Percentiles rank a stretch among this genome's conserved stretches.
These are phyloP conservation scores for Helicoverpa assulta DNA, from an alignment of 2,888 invertebrate species.

Conservation along the genomic window DNA sequence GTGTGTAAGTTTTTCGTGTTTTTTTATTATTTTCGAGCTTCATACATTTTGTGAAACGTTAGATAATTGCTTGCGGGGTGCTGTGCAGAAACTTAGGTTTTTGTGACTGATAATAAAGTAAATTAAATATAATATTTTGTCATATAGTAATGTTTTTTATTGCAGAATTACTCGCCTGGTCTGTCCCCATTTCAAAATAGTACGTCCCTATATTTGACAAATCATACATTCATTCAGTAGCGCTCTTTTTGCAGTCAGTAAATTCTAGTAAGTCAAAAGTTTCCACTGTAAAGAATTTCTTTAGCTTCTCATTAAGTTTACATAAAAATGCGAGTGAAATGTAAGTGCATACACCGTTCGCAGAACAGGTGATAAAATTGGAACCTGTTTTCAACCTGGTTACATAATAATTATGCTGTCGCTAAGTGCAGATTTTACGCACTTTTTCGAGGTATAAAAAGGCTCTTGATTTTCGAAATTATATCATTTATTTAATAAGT, in stretches of 20 bases:
- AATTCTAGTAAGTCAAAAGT: background rate
- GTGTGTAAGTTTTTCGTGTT: constrained; percentile 80
- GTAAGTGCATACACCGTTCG: constrained; percentile 23
- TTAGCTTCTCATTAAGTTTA: constrained; percentile 6
- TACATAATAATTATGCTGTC: constrained; percentile 59
- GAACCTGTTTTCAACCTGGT: constrained; percentile 53
- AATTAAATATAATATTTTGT: constrained; percentile 82
- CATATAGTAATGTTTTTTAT: constrained; percentile 71
- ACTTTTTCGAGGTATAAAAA: constrained; percentile 74
- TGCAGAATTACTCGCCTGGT: constrained; percentile 1
- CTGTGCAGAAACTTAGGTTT: constrained; percentile 78
- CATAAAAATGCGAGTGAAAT: constrained; percentile 8
- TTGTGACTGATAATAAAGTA: constrained; percentile 80
- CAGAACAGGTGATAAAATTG: constrained; percentile 40
- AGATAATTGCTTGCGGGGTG: constrained; percentile 78
- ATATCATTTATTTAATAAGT: constrained; percentile 71
- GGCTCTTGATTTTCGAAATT: constrained; percentile 53
- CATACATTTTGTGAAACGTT: constrained; percentile 88
- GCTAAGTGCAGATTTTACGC: constrained; percentile 56
- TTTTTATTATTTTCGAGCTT: constrained; percentile 63
- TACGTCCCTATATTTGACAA: too few species aligned
- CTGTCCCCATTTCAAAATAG: too few species aligned
- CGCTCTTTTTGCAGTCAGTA: background rate
- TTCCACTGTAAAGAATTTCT: background rate
- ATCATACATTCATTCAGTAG: too few species aligned